These are phyloP conservation scores for Diadophis punctatus DNA, from an alignment of 2,113 vertebrate species.

Conservation along the genomic window DNA sequence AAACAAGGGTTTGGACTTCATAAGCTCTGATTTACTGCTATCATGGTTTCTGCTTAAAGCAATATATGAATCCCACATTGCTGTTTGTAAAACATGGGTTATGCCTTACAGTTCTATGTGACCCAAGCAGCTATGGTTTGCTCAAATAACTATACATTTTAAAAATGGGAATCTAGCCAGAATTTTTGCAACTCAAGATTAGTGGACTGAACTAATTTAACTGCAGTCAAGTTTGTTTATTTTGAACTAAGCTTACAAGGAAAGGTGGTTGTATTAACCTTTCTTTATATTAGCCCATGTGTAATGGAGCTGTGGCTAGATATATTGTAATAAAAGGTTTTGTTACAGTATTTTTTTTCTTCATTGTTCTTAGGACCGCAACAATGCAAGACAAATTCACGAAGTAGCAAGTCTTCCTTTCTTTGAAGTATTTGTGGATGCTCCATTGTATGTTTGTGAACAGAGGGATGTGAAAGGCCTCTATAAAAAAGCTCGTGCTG, in stretches of 20 bases:
- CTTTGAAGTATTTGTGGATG: constrained; percentile 97
- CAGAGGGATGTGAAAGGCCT: constrained; percentile 96
- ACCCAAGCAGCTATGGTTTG: neutral
- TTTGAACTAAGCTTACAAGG: neutral
- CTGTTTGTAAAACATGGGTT: neutral
- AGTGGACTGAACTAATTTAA: neutral
- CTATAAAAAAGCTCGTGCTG: constrained; percentile 94
- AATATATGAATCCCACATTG: neutral
- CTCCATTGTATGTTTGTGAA: constrained; percentile 93
- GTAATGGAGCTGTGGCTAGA: neutral
- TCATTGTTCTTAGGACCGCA: constrained; percentile 79
- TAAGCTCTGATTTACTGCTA: neutral
- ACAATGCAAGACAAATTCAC: constrained; percentile 91
- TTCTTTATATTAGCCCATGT: neutral
- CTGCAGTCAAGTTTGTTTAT: neutral
- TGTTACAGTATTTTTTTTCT: neutral
- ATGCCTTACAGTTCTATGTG: neutral
- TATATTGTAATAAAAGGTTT: neutral
- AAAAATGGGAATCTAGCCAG: neutral
- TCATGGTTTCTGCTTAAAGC: neutral
- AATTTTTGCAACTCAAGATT: neutral
- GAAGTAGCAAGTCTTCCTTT: constrained; percentile 92
- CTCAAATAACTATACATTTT: neutral
- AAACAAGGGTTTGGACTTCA: neutral
- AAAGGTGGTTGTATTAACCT: neutral